Conservation (phyloP, 2,797 vertebrate genomes). For the Coreius guichenoti region DNA sequence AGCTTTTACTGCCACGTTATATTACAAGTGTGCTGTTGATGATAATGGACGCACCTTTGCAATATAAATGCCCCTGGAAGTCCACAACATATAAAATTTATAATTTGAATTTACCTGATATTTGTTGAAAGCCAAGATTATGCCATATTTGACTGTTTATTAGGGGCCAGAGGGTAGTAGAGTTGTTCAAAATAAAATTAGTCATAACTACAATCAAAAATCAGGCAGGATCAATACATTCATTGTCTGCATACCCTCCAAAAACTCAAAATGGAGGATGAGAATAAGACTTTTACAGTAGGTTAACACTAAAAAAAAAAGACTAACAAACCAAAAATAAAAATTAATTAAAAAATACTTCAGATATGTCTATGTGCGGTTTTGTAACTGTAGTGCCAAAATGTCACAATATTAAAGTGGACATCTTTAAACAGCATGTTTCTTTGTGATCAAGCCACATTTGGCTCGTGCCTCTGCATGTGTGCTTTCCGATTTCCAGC, state of each 20-base stretch:
- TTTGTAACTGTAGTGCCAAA: constrained; percentile 23
- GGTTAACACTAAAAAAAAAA: constrained; percentile 49
- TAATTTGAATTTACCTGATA: background rate
- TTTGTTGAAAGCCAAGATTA: background rate
- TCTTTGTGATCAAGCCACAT: constrained; percentile 38
- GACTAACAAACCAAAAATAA: constrained; percentile 25
- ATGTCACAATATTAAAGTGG: background rate
- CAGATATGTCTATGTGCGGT: constrained; percentile 62
- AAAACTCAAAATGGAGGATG: constrained; percentile 59
- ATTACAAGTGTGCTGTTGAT: background rate
- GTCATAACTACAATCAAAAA: constrained; percentile 64
- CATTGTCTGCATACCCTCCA: constrained; percentile 76
- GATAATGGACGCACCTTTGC: background rate
- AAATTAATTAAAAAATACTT: constrained; percentile 11
- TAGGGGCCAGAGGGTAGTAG: background rate
- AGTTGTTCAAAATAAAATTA: constrained; percentile 34
- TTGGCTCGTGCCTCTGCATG: constrained; percentile 29
- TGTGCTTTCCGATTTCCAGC: constrained; percentile 45
- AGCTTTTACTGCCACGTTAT: background rate
- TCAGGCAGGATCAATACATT: constrained; percentile 80
- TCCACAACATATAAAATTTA: background rate
- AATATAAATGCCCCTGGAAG: constrained; percentile 5
- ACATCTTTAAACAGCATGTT: background rate
- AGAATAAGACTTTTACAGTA: constrained; percentile 69
- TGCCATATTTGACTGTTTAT: constrained; percentile 25